A percentile compares a stretch with the other conserved stretches of the same genome.
Evolutionary conservation across 1,140 invertebrate genomes (phyloP).

Genomic region (Leptopilina boulardi): DNA sequence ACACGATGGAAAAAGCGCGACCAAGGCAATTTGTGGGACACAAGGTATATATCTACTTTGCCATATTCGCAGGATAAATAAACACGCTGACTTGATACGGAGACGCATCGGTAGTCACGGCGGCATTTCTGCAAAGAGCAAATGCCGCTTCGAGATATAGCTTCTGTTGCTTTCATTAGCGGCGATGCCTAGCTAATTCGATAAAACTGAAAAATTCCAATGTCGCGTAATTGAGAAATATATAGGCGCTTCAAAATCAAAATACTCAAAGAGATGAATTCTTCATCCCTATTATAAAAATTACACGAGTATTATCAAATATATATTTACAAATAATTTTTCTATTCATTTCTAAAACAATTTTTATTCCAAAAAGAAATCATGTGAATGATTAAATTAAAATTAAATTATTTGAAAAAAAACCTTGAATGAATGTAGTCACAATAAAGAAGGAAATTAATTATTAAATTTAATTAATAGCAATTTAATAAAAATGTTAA

Average conservation of each 20-base stretch:
- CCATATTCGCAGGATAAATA: conserved; percentile 35
- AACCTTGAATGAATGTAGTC: background rate
- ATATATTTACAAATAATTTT: no score
- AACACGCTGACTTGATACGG: conserved; percentile 29
- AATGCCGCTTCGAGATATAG: conserved; percentile 25
- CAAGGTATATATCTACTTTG: conserved; percentile 44
- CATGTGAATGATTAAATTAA: no score
- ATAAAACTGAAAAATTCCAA: conserved; percentile 69
- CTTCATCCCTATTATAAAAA: background rate
- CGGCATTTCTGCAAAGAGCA: conserved; percentile 40
- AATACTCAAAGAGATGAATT: background rate
- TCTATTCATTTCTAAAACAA: no score
- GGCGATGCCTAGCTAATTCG: conserved; percentile 68
- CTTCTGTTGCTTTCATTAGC: conserved; percentile 63
- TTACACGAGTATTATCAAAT: background rate
- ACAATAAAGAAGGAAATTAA: background rate
- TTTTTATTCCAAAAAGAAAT: no score
- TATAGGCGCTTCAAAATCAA: conserved; percentile 45
- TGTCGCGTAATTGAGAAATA: conserved; percentile 65
- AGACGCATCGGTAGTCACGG: conserved; percentile 13
- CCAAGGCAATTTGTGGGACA: conserved; percentile 62
- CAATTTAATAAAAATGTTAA: background rate
- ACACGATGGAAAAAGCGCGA: conserved; percentile 56
- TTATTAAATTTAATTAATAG: background rate
- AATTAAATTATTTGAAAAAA: no score